Conservation (phyloP, 2,113 vertebrate species). For the Nerophis ophidion region DNA sequence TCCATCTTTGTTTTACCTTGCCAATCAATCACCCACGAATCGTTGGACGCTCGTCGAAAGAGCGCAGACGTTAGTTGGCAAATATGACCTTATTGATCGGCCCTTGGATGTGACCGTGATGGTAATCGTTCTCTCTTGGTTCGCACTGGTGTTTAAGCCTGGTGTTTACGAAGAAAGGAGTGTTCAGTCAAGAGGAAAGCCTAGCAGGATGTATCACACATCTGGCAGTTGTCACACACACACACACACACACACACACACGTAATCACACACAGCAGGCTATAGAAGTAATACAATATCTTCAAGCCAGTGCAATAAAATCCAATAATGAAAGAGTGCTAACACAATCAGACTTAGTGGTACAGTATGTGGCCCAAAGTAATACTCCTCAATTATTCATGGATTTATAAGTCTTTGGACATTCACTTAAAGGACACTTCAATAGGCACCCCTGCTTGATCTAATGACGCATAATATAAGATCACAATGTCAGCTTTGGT, state of each 20-base stretch:
- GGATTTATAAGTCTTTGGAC: neutral
- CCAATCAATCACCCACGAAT: neutral
- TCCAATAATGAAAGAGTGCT: slow-evolving; percentile 11
- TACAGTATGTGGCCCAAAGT: neutral
- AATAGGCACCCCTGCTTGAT: neutral
- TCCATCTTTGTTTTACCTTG: neutral
- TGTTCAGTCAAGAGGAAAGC: neutral
- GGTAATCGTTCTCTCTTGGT: neutral
- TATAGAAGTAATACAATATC: neutral
- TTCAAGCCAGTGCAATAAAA: slow-evolving; percentile 8
- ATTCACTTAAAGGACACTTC: neutral
- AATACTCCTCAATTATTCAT: slow-evolving; percentile 3
- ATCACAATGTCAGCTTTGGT: no score
- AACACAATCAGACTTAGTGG: neutral
- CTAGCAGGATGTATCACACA: neutral
- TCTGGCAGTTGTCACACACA: no score
- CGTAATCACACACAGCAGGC: neutral
- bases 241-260: neutral
- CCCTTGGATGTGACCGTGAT: slow-evolving; percentile 1
- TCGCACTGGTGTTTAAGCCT: neutral
- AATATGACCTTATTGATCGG: slow-evolving; percentile 6
- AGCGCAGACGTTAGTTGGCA: neutral
- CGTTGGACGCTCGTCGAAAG: neutral
- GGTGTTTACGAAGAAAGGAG: neutral
- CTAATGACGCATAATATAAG: no score